Conservation (phyloP, 1,140 invertebrate species). For the Drosophila ironensis region DNA sequence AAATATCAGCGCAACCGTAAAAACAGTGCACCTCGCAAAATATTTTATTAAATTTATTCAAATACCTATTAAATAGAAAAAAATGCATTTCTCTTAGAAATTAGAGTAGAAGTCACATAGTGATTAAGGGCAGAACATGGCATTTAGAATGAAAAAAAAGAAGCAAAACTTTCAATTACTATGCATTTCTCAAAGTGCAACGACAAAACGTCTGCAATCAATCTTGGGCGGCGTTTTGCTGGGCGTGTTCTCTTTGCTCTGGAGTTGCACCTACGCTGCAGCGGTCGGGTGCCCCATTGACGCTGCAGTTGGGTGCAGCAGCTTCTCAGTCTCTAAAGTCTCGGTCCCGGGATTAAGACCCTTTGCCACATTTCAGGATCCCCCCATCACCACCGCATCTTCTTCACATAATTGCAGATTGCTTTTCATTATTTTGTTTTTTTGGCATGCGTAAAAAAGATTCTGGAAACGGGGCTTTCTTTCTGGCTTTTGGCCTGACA, state of each 20-base stretch:
- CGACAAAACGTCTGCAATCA: conserved; percentile 64
- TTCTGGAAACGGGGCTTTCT: conserved; percentile 62
- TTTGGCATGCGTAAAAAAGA: conserved; percentile 74
- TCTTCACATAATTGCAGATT: conserved; percentile 64
- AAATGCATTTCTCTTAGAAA: no score
- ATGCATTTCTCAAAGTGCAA: conserved; percentile 8
- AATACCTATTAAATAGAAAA: no score
- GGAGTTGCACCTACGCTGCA: conserved; percentile 69
- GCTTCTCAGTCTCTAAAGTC: conserved; percentile 19
- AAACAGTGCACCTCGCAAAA: not conserved
- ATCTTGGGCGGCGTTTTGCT: conserved; percentile 61
- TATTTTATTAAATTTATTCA: not conserved
- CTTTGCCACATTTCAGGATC: conserved; percentile 44
- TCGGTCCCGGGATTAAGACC: conserved; percentile 64
- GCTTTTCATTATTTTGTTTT: conserved; percentile 27
- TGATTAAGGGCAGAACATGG: not conserved
- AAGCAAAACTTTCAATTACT: not conserved
- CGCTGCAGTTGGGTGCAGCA: conserved; percentile 42
- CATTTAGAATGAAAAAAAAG: not conserved
- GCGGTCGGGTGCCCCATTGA: not conserved
- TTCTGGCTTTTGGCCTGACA: conserved; percentile 61
- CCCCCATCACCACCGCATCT: conserved; percentile 40
- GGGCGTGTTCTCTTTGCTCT: conserved; percentile 76
- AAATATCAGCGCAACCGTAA: not conserved
- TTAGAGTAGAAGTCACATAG: no score